These are phyloP conservation scores for Ditylenchus weischeri DNA, from an alignment of 2,888 invertebrate species.

Conservation along the genomic window DNA sequence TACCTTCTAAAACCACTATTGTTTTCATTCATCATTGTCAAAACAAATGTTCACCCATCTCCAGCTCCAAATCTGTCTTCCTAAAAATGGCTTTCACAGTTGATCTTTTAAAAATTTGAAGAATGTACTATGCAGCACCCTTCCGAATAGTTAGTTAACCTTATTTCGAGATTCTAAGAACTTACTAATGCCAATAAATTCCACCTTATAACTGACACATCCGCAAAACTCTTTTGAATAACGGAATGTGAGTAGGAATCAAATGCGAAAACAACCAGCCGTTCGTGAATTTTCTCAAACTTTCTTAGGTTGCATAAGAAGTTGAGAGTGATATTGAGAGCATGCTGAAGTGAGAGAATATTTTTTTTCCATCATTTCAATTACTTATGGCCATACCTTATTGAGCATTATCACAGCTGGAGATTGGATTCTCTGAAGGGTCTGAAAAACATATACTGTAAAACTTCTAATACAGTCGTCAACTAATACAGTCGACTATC, in stretches of 20 bases:
- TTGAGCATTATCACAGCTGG: constrained; percentile 38
- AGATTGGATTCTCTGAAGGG: constrained; percentile 7
- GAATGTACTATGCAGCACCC: no score
- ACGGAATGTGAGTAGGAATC: constrained; percentile 40
- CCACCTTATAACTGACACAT: constrained; percentile 40
- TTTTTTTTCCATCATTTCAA: no score
- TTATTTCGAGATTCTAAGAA: constrained; percentile 2
- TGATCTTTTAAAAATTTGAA: neutral
- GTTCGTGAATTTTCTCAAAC: constrained; percentile 33
- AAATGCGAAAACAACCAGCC: constrained; percentile 45
- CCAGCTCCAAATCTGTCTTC: constrained; percentile 42
- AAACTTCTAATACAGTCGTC: no score
- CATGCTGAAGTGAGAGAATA: constrained; percentile 39
- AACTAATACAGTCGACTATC: no score
- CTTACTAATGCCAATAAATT: constrained; percentile 42
- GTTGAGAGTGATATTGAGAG: constrained; percentile 52
- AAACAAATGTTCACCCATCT: constrained; percentile 32
- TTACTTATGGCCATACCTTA: constrained; percentile 24
- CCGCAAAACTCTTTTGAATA: constrained; percentile 40
- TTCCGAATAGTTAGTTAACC: no score
- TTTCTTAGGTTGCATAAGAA: constrained; percentile 50
- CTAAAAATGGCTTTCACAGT: constrained; percentile 26
- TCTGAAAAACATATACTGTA: constrained; percentile 11
- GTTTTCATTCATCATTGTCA: no score
- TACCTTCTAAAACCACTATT: constrained; percentile 27